Percentiles rank a stretch among this genome's conserved stretches.
Evolutionary conservation across 2,797 vertebrate species (phyloP).

Genomic region (Sebastes melanostomus): DNA sequence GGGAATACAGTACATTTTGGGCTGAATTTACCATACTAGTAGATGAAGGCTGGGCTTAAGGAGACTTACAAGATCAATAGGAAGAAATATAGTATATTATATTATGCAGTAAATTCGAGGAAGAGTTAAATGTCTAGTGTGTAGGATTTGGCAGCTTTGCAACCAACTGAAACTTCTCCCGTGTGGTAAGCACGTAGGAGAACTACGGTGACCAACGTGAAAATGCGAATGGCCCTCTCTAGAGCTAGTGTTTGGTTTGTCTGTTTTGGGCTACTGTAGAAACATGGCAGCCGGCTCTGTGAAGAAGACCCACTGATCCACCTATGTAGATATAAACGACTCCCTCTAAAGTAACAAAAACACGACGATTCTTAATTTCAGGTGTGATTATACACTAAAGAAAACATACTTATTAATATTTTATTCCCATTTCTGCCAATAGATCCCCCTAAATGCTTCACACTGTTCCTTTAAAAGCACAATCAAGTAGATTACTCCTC

Average conservation of each 20-base stretch:
- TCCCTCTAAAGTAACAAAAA: background rate
- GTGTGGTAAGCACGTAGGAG: background rate
- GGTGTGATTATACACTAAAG: background rate
- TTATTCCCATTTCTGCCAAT: too few relatives aligned
- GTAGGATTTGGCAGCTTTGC: too few relatives aligned
- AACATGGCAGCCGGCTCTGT: too few relatives aligned
- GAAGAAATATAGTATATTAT: background rate
- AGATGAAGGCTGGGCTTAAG: background rate
- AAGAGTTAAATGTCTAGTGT: background rate
- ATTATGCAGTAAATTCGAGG: background rate
- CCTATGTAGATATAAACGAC: too few relatives aligned
- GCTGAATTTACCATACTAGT: background rate
- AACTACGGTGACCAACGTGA: background rate
- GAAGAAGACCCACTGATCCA: accelerated
- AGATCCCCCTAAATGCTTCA: too few relatives aligned
- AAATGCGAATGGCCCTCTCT: too few relatives aligned
- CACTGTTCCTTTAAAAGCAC: too few relatives aligned
- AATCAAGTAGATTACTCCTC: background rate
- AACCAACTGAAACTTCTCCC: background rate
- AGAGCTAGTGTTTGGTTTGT: too few relatives aligned
- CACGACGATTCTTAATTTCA: background rate
- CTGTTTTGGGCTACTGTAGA: too few relatives aligned
- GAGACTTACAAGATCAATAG: background rate
- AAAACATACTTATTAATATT: background rate
- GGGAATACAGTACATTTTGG: background rate